Conservation (phyloP, 2,797 vertebrate species). For the Sebastes umbrosus region DNA sequence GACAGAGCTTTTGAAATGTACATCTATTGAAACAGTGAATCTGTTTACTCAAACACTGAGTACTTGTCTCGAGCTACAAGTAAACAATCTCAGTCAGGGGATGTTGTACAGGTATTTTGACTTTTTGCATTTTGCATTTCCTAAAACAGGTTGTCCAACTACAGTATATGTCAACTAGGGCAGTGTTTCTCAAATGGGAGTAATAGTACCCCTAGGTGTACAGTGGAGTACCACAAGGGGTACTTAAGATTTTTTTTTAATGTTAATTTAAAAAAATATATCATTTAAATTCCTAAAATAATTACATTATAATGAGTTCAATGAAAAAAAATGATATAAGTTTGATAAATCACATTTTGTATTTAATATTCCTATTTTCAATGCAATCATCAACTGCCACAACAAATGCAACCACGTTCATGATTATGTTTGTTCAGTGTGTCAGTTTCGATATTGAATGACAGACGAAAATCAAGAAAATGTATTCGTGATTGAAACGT, state of each 20-base stretch:
- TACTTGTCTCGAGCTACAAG: background rate
- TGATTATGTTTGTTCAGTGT: background rate
- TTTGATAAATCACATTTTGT: background rate
- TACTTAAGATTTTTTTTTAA: background rate
- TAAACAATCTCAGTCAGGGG: background rate
- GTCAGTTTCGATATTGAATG: background rate
- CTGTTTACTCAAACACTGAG: background rate
- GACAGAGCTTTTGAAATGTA: slow-evolving; percentile 21
- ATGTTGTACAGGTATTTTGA: background rate
- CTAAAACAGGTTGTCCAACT: background rate
- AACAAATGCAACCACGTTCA: background rate
- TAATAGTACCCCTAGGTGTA: background rate
- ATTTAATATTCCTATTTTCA: background rate
- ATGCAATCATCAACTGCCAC: background rate
- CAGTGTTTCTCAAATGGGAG: background rate
- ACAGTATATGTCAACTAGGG: background rate
- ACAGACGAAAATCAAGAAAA: background rate
- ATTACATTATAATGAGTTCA: background rate
- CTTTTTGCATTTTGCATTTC: background rate
- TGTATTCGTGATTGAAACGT: background rate
- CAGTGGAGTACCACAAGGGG: background rate
- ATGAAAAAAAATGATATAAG: background rate
- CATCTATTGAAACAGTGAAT: slow-evolving; percentile 9
- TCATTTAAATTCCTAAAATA: background rate
- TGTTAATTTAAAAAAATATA: background rate